A percentile compares a stretch with the other conserved stretches of the same genome.
These are phyloP conservation scores for Spialia ferax DNA, from an alignment of 2,888 invertebrate genomes.

Conservation along the genomic window DNA sequence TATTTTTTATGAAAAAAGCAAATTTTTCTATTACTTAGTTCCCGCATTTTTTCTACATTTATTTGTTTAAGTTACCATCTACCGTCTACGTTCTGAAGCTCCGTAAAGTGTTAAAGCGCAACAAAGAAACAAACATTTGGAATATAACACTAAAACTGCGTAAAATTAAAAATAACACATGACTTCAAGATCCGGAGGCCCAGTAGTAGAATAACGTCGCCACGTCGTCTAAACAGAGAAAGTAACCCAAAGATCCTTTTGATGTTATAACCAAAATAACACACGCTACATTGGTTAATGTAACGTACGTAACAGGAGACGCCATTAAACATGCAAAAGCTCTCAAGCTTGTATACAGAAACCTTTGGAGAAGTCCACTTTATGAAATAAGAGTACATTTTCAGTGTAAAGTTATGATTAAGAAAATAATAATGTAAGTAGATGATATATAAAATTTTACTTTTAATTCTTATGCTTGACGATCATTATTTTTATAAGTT, in stretches of 20 bases:
- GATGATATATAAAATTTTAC: no score
- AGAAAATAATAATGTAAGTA: not conserved
- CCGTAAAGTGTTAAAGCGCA: no score
- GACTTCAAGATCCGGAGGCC: not conserved
- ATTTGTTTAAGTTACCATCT: no score
- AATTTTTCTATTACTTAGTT: no score
- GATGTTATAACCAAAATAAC: constrained; percentile 18
- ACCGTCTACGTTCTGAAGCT: no score
- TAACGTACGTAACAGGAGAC: constrained; percentile 48
- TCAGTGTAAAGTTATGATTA: not conserved
- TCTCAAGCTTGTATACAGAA: constrained; percentile 33
- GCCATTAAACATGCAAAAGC: constrained; percentile 60
- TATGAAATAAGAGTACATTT: not conserved
- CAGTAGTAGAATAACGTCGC: not conserved
- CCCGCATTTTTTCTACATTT: no score
- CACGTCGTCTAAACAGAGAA: not conserved
- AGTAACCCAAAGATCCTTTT: constrained; percentile 14
- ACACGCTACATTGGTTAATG: constrained; percentile 20
- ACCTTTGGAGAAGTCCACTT: not conserved
- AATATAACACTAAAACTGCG: not conserved
- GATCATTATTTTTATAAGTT: no score
- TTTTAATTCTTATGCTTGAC: no score
- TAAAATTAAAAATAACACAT: not conserved
- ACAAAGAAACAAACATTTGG: not conserved
- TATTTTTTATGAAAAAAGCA: no score